Evolutionary conservation across 2,113 vertebrate genomes (phyloP).

Genomic region (Pelvicachromis taeniatus): DNA sequence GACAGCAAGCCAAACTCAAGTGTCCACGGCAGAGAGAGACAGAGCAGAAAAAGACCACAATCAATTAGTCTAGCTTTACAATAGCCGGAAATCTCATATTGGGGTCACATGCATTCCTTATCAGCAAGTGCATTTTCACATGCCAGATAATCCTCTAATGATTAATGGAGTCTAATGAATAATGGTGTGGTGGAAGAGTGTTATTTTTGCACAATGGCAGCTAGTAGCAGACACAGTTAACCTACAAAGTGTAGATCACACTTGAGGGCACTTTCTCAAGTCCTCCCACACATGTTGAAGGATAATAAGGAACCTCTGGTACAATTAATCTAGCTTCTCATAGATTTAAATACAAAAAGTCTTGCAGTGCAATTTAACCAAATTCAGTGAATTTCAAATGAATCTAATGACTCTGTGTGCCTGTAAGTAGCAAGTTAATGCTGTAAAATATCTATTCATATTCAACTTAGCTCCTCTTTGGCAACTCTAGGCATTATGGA

Average conservation of each 20-base stretch:
- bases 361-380: neutral
- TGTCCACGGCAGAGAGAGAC: neutral
- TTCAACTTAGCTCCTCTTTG: neutral
- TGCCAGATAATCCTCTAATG: slow-evolving; percentile 71
- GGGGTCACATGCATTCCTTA: slow-evolving; percentile 67
- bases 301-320: slow-evolving; percentile 40
- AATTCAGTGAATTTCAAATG: neutral
- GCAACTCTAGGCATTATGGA: neutral
- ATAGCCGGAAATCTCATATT: slow-evolving; percentile 72
- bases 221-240: slow-evolving; percentile 56
- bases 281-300: slow-evolving; percentile 56
- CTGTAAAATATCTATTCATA: neutral
- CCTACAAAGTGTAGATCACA: slow-evolving; percentile 60
- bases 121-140: slow-evolving; percentile 70
- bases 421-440: neutral
- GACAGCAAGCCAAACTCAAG: neutral
- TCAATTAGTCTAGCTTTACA: slow-evolving; percentile 69
- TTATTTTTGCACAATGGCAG: slow-evolving; percentile 62
- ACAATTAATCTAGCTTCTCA: slow-evolving; percentile 28
- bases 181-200: slow-evolving; percentile 51
- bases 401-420: neutral
- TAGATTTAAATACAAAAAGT: neutral
- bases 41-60: slow-evolving; percentile 47
- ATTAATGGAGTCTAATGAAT: slow-evolving; percentile 70
- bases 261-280: slow-evolving; percentile 50